Evolutionary conservation across 2,113 vertebrate species (phyloP).

Genomic region (Oceanodroma tethys): DNA sequence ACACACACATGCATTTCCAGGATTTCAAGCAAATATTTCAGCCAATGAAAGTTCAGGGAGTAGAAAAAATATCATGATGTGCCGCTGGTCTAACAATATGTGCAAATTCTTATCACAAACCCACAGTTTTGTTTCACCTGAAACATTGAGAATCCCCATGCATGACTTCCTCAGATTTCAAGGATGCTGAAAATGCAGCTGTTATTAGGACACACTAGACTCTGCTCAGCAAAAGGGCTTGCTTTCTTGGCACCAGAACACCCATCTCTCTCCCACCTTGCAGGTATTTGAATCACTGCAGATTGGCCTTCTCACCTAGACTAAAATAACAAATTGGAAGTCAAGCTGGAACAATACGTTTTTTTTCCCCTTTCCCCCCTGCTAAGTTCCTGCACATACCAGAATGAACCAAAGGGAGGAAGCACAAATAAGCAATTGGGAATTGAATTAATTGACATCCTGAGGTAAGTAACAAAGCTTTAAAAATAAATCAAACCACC

Average conservation of each 20-base stretch:
- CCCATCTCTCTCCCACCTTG: not conserved
- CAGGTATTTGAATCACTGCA: slow-evolving; percentile 19
- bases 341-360: not conserved
- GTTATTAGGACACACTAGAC: not conserved
- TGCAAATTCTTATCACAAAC: not conserved
- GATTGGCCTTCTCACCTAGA: not conserved
- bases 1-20: not conserved
- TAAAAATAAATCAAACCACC: not conserved
- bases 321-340: slow-evolving; percentile 39
- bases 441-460: not conserved
- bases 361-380: not conserved
- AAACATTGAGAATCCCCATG: not conserved
- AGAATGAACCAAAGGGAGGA: not conserved
- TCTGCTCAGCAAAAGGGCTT: not conserved
- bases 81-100: not conserved
- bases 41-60: not conserved
- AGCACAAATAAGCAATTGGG: not conserved
- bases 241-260: not conserved
- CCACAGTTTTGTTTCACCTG: not conserved
- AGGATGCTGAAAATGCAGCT: not conserved
- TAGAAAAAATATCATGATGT: not conserved
- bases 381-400: not conserved
- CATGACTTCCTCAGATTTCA: not conserved
- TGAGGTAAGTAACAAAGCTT: not conserved
- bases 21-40: not conserved